Evolutionary conservation across 1,140 invertebrate species (phyloP).

Genomic region (Drosophila teissieri): DNA sequence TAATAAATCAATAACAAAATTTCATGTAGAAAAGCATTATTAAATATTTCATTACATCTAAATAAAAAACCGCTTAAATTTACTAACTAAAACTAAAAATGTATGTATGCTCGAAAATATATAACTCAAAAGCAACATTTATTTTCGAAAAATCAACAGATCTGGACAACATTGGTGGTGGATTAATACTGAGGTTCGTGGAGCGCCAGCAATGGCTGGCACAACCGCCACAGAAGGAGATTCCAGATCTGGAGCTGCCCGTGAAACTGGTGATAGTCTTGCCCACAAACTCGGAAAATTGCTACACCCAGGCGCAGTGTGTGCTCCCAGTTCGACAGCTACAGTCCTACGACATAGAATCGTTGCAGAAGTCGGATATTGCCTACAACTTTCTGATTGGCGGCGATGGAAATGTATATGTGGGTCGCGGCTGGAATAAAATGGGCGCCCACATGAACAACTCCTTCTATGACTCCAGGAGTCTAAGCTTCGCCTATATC

Average conservation of each 20-base stretch:
- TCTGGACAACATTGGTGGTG: slow-evolving; percentile 66
- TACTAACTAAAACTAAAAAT: background rate
- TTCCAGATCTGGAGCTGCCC: slow-evolving; percentile 84
- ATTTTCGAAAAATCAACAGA: slow-evolving; percentile 32
- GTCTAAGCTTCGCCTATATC: slow-evolving; percentile 87
- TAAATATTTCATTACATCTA: background rate
- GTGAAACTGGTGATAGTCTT: slow-evolving; percentile 85
- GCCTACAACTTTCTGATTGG: slow-evolving; percentile 88
- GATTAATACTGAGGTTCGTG: slow-evolving; percentile 75
- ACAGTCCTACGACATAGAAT: slow-evolving; percentile 91
- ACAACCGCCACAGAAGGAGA: slow-evolving; percentile 85
- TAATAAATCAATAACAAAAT: no score
- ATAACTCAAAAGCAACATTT: background rate
- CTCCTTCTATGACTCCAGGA: slow-evolving; percentile 86
- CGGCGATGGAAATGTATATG: slow-evolving; percentile 88
- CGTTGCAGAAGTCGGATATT: slow-evolving; percentile 86
- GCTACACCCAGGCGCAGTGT: slow-evolving; percentile 85
- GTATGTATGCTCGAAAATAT: background rate
- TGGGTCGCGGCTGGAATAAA: slow-evolving; percentile 88
- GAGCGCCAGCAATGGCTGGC: slow-evolving; percentile 87
- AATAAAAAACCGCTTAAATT: slow-evolving; percentile 1
- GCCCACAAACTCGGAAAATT: slow-evolving; percentile 86
- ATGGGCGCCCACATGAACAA: slow-evolving; percentile 86
- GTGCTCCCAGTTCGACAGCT: slow-evolving; percentile 86
- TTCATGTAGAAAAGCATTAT: no score